A percentile compares a stretch with the other conserved stretches of the same genome.
phyloP scores from a whole-genome alignment of 2,888 invertebrate species.

The Lithophane socia region DNA sequence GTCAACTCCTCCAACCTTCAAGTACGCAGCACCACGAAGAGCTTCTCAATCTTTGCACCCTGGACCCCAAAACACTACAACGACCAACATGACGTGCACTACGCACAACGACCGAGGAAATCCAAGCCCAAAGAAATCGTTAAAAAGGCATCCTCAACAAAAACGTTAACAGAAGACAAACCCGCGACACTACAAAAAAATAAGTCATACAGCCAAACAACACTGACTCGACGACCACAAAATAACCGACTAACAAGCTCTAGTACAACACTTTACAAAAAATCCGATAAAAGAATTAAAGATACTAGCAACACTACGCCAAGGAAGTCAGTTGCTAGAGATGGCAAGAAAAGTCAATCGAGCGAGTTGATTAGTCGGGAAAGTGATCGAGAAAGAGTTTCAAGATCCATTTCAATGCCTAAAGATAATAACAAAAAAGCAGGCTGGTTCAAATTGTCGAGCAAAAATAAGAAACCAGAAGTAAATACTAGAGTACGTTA shows the following conservation, averaged over 20 bases:
- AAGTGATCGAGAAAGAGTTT: constrained; percentile 87
- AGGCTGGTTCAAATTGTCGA: constrained; percentile 93
- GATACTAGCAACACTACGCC: constrained; percentile 77
- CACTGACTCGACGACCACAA: constrained; percentile 80
- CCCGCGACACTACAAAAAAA: constrained; percentile 86
- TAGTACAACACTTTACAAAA: constrained; percentile 83
- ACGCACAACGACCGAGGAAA: constrained; percentile 91
- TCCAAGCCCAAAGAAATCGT: constrained; percentile 79
- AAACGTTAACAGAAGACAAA: constrained; percentile 77
- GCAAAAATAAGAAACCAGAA: constrained; percentile 85
- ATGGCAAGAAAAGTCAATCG: constrained; percentile 90
- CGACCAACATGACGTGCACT: constrained; percentile 94
- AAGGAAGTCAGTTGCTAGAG: constrained; percentile 83
- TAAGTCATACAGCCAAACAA: constrained; percentile 87
- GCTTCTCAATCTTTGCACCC: constrained; percentile 95
- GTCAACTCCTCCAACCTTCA: constrained; percentile 92
- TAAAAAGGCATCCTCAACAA: constrained; percentile 88
- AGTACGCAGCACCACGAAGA: constrained; percentile 93
- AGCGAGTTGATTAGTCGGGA: constrained; percentile 91
- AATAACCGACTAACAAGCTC: constrained; percentile 83
- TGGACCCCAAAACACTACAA: constrained; percentile 94
- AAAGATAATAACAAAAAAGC: constrained; percentile 93
- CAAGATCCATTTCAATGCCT: constrained; percentile 93
- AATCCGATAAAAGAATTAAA: constrained; percentile 85
- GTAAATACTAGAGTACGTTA: constrained; percentile 85